Conservation (phyloP, 2,113 vertebrate genomes). For the Pungitius pungitius region DNA sequence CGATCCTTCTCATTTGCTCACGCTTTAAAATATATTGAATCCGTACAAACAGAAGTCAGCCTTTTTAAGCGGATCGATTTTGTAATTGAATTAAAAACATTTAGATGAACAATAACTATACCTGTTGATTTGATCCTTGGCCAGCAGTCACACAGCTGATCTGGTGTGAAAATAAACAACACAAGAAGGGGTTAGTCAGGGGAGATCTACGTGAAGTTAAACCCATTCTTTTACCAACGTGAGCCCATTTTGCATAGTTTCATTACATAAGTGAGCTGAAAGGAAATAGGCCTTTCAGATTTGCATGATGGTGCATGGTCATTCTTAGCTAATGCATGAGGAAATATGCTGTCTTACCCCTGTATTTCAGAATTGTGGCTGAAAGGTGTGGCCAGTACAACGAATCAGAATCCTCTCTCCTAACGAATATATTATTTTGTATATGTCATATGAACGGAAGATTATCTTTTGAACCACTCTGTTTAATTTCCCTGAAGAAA, state of each 20-base stretch:
- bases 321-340: neutral
- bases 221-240: slow-evolving; percentile 6
- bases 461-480: slow-evolving; percentile 2
- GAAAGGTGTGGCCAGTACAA: slow-evolving; percentile 2
- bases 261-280: slow-evolving; percentile 33
- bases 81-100: slow-evolving; percentile 1
- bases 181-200: slow-evolving; percentile 24
- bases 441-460: neutral
- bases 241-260: slow-evolving; percentile 48
- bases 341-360: neutral
- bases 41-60: neutral
- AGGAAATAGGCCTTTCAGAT: slow-evolving; percentile 15
- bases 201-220: neutral
- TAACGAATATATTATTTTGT: neutral
- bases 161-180: slow-evolving; percentile 43
- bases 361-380: neutral
- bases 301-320: slow-evolving; percentile 34
- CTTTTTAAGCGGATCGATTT: neutral
- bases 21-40: neutral
- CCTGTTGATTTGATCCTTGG: slow-evolving; percentile 32
- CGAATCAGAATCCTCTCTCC: neutral
- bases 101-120: neutral
- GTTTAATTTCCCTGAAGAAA: slow-evolving; percentile 50
- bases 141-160: slow-evolving; percentile 7
- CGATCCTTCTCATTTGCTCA: neutral